Conservation (phyloP, 2,797 vertebrate species). For the Nannoperca australis region DNA sequence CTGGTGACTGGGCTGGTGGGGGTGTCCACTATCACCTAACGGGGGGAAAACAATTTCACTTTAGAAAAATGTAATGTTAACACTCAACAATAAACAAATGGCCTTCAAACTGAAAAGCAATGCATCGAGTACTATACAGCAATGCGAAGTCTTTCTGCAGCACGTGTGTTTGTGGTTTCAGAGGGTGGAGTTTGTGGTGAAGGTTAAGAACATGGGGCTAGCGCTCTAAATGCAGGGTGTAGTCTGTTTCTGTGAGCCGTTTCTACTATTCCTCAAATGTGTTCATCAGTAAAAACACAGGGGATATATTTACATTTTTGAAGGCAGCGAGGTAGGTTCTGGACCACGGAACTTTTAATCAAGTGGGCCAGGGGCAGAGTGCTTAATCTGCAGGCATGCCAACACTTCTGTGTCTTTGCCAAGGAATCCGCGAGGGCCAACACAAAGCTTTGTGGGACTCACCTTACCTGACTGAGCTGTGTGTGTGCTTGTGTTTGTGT, state of each 20-base stretch:
- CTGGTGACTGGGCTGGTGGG: conserved; percentile 99
- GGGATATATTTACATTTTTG: conserved; percentile 57
- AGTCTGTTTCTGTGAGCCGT: conserved; percentile 27
- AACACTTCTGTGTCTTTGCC: conserved; percentile 56
- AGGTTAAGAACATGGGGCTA: conserved; percentile 17
- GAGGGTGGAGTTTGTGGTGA: conserved; percentile 23
- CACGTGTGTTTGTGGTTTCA: conserved; percentile 23
- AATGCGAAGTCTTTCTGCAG: conserved; percentile 18
- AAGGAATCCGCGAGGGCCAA: conserved; percentile 51
- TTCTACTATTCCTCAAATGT: conserved; percentile 35
- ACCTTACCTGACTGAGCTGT: conserved; percentile 42
- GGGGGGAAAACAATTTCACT: neutral
- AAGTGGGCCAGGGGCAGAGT: conserved; percentile 58
- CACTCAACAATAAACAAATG: neutral
- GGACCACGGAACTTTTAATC: conserved; percentile 71
- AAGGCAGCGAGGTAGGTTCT: conserved; percentile 40
- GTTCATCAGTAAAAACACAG: conserved; percentile 43
- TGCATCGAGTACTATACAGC: neutral
- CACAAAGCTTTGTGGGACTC: conserved; percentile 45
- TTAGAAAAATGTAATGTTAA: conserved; percentile 15
- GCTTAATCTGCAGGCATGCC: conserved; percentile 63
- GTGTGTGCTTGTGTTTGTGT: neutral
- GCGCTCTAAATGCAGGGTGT: conserved; percentile 65
- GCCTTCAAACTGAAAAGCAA: conserved; percentile 25
- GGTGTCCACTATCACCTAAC: conserved; percentile 97